Base-by-base conservation (phyloP, 2,113 vertebrate genomes). In the Oncorhynchus mykiss region DNA sequence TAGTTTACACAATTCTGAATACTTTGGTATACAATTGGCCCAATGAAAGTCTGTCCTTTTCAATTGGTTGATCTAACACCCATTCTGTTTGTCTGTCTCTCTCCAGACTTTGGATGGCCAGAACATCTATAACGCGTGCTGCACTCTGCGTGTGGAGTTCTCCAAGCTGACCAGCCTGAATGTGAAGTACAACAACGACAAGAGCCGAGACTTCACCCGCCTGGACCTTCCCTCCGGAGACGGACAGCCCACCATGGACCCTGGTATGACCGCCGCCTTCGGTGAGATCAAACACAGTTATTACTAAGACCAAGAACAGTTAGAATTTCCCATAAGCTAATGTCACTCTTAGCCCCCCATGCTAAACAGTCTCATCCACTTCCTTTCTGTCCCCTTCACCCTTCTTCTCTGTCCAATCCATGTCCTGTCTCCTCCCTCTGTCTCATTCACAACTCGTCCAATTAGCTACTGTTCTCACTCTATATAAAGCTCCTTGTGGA, bases 131-230 rank as follows among this genome's bases (percentile, higher is more conserved):
- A 82, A 78, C 81, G 87, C 85, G 1, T 95, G 93, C 90, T 96
- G 95, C 76, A 95, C 92, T 70, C 88, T 97, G 72, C 94, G 18
- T 60, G 83, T 97, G 81, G 94, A 94, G 76, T 96, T 94, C 89
- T 96, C 95, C 80, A 96, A 85, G 83, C 88, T 97, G 84, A 86
- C 80, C 86, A 93, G 80, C 82, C 94, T 97, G 85, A 94, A 91
- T 4, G 87, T 97, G 80, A 96, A 93, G 80, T 96, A 96, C 78
- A 97, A 97, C 91, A 96, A 94, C 77, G 92, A 95, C 60, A 97
- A 93, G 90, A 96, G 95, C 20, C 91, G 95, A 89, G 96, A 97
- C 78, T 96, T 96, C 85, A 96, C 96, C 78, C 92, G 94, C 14
- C 12, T 85, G 83, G 94, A 95, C 85, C 92, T 96, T 86, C 95